These are phyloP conservation scores for Pituophis catenifer DNA, from an alignment of 2,113 vertebrate genomes.

Conservation along the genomic window DNA sequence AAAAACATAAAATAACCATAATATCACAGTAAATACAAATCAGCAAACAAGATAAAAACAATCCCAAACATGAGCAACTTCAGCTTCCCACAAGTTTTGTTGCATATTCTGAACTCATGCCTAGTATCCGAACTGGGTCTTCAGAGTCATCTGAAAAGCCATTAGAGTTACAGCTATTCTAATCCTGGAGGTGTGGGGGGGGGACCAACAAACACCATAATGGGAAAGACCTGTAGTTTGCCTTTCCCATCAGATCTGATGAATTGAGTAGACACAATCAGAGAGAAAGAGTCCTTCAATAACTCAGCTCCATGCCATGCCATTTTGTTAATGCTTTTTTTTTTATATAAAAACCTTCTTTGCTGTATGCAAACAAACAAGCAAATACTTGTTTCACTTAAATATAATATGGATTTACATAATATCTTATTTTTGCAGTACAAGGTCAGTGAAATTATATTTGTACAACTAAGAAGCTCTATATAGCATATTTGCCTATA, in stretches of 20 bases:
- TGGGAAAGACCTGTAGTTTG: neutral
- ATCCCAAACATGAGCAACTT: neutral
- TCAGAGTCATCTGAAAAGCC: neutral
- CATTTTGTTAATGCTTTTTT: neutral
- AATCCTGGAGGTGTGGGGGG: neutral
- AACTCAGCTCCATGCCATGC: neutral
- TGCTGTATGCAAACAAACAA: neutral
- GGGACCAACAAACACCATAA: too few species aligned
- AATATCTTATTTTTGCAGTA: neutral
- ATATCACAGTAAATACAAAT: neutral
- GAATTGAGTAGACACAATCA: neutral
- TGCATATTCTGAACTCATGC: neutral
- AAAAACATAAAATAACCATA: neutral
- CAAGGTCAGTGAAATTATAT: neutral
- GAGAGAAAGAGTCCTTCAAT: neutral
- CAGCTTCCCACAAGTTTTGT: neutral
- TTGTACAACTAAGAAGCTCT: neutral
- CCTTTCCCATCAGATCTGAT: neutral
- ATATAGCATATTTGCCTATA: neutral
- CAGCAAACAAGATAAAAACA: neutral
- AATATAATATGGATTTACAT: neutral
- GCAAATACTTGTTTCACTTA: neutral
- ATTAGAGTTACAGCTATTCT: neutral
- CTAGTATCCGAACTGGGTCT: neutral
- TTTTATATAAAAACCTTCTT: neutral